Evolutionary conservation across 2,797 vertebrate species (phyloP), one percentile per base, ranked within the genome.

Genomic region (Xiphophorus birchmanni): DNA sequence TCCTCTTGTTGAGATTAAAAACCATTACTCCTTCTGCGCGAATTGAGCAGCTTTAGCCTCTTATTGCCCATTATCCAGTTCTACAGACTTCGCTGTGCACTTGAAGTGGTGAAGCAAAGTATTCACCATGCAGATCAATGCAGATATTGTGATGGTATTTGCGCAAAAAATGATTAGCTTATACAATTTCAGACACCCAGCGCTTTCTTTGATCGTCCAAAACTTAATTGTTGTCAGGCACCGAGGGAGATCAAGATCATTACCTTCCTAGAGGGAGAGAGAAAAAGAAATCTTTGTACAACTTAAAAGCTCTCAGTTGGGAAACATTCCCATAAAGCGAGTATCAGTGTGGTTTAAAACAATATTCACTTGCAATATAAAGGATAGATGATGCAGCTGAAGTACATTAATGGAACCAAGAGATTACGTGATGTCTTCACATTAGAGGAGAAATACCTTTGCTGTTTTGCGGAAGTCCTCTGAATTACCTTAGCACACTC

Each of bases 1-100:
- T 84, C 69, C 83, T 86, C 87, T 87, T 71, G 82, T 86, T 88
- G 76, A 35, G 77, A 88, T 89, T 52, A 87, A 85, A 91, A 87
- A 82, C 4, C 87, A 81, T 85, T 78, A 83, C 29, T 82, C 87
- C 84, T 76, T 82, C 77, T 81, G 45, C 75, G 79, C 40, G 48
- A 87, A 85, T 32, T 87, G 81, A 87, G 83, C 74, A 82, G 74
- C 82, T 75, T 40, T 79, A 81, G 73, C 86, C 86, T 85, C 82
- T 82, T 69, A 84, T 83, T 75, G 73, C 79, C 81, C 76, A 84
- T 89, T 88, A 85, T 81, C 56, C 63, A 74, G 80, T 82, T 82
- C 78, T 77, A 74, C 48, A 63, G 78, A 73, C 65, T 71, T 86
- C 74, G 48, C 67, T 60, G 44, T 86, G 73, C 44, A 80, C 40